Percentiles rank a stretch among this genome's conserved stretches.
phyloP scores from a whole-genome alignment of 2,888 invertebrate genomes.

The Coelopa pilipes region DNA sequence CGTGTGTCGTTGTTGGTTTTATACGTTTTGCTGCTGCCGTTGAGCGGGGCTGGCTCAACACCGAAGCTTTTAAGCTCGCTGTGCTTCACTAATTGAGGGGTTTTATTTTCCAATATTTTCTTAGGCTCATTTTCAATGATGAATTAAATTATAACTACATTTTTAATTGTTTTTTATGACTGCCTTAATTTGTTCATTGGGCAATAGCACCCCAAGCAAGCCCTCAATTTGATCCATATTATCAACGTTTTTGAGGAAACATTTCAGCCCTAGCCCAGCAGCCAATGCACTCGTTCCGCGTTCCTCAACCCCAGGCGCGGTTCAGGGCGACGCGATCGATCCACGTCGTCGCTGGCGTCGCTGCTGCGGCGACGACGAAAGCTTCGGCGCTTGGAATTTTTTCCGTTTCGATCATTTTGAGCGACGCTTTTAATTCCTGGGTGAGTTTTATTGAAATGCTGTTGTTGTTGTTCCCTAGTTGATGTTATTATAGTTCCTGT shows the following conservation, averaged over 20 bases:
- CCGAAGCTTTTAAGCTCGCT: no score
- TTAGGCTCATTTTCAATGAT: no score
- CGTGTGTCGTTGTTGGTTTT: no score
- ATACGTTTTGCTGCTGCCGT: background rate
- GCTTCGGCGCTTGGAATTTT: background rate
- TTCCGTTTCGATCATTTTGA: background rate
- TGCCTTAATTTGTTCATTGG: no score
- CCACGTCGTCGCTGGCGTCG: background rate
- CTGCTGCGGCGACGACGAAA: background rate
- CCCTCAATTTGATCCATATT: no score
- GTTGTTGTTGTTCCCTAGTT: conserved; percentile 1
- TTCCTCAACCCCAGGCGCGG: conserved; percentile 21
- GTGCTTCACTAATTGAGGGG: no score
- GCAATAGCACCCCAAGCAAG: no score
- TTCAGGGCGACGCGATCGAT: conserved; percentile 3
- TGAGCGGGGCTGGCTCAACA: background rate
- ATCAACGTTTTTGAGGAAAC: background rate
- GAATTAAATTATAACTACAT: no score
- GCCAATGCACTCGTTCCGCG: conserved; percentile 32
- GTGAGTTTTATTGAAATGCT: conserved; percentile 22
- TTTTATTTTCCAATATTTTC: no score
- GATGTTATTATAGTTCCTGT: conserved; percentile 2
- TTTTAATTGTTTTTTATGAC: no score
- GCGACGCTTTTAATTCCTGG: background rate
- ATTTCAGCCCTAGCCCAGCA: background rate